Percentiles rank a stretch among this genome's conserved stretches.
phyloP scores from a whole-genome alignment of 2,888 invertebrate genomes.

The Cistogaster globosa region DNA sequence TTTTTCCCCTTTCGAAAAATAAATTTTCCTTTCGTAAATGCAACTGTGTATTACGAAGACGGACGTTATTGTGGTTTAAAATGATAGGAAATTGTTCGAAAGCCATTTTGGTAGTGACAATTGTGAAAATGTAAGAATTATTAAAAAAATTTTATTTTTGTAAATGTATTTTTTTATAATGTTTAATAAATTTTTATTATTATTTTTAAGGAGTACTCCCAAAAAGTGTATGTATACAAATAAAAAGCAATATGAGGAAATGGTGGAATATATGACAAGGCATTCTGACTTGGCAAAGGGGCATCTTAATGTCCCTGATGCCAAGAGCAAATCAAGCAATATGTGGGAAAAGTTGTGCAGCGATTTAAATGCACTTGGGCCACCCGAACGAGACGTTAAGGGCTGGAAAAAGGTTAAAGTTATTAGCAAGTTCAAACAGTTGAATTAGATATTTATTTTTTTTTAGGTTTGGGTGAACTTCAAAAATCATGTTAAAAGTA shows the following conservation, averaged over 20 bases:
- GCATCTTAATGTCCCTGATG: constrained; percentile 1
- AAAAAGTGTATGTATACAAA: constrained; percentile 3
- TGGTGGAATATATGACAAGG: not conserved
- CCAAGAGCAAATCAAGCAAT: not conserved
- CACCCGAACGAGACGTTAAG: not conserved
- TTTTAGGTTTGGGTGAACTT: constrained; percentile 2
- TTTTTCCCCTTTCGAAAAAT: too few species aligned
- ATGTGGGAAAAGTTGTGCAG: constrained; percentile 5
- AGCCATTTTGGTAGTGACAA: constrained; percentile 6
- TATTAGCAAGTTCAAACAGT: constrained; percentile 5
- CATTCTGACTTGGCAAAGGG: constrained; percentile 2
- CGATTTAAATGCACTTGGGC: not conserved
- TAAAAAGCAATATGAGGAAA: constrained; percentile 8
- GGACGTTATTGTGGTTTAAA: constrained; percentile 4
- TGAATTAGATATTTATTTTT: not conserved
- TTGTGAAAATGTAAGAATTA: constrained; percentile 1
- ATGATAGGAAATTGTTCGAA: constrained; percentile 3
- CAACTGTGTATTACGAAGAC: constrained; percentile 3
- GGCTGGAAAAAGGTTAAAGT: constrained; percentile 7
- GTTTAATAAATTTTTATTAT: constrained; percentile 1
- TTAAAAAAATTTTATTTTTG: constrained; percentile 1
- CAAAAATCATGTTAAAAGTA: constrained; percentile 3
- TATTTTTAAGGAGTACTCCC: not conserved
- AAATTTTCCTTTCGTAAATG: constrained; percentile 3
- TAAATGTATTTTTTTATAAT: not conserved